These are phyloP conservation scores for Xylota segnis DNA, from an alignment of 2,888 invertebrate genomes.

Conservation along the genomic window DNA sequence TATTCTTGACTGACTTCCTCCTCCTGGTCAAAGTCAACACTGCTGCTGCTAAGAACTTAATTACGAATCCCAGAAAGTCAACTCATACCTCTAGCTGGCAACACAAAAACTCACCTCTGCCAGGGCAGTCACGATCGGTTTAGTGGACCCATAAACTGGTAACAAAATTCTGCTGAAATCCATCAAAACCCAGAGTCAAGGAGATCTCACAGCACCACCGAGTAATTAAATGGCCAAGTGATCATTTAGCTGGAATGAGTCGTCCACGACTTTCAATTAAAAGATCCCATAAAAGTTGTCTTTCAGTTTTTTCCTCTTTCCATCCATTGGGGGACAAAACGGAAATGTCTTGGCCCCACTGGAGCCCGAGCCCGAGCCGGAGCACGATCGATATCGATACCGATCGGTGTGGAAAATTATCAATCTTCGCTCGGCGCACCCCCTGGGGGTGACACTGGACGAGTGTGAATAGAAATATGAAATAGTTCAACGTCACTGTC, in stretches of 20 bases:
- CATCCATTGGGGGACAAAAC: constrained; percentile 19
- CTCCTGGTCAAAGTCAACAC: neutral
- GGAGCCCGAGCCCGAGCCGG: constrained; percentile 29
- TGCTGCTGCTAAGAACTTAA: constrained; percentile 23
- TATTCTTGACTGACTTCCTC: neutral
- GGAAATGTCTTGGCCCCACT: constrained; percentile 40
- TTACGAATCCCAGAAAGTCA: neutral
- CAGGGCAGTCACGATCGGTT: constrained; percentile 27
- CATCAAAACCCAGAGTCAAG: constrained; percentile 22
- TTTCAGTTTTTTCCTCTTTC: constrained; percentile 8
- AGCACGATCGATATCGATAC: too few species aligned
- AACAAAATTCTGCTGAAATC: constrained; percentile 47
- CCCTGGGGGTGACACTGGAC: constrained; percentile 24
- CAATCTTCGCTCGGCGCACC: constrained; percentile 25
- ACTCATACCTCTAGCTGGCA: neutral
- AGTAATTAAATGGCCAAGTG: constrained; percentile 47
- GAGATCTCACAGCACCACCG: neutral
- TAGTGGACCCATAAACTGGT: constrained; percentile 52
- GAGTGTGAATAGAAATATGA: constrained; percentile 62
- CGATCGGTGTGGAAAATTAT: constrained; percentile 62
- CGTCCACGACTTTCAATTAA: constrained; percentile 30
- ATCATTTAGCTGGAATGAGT: constrained; percentile 31
- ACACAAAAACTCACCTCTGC: neutral
- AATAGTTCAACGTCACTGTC: constrained; percentile 51
- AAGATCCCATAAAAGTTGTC: constrained; percentile 32